These are phyloP conservation scores for Busseola fusca DNA, from an alignment of 2,888 invertebrate genomes.

Conservation along the genomic window DNA sequence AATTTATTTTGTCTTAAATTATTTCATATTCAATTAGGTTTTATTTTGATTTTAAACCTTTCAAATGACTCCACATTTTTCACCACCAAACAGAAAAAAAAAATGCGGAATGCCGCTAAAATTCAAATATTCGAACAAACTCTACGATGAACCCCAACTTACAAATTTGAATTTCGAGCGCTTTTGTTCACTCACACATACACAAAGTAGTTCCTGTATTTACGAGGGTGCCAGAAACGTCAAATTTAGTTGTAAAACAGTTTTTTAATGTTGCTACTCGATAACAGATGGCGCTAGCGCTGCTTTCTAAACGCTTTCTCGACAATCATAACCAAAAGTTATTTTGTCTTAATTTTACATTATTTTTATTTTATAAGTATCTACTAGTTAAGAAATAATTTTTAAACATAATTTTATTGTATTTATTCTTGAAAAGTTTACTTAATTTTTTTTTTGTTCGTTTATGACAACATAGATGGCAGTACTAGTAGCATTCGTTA, in stretches of 20 bases:
- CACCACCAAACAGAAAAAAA: not conserved
- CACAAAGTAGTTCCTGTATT: slow-evolving; percentile 50
- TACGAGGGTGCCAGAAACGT: slow-evolving; percentile 59
- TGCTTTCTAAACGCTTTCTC: not conserved
- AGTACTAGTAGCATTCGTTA: slow-evolving; percentile 59
- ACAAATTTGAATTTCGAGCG: slow-evolving; percentile 76
- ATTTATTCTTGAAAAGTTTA: not conserved
- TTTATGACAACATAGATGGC: slow-evolving; percentile 71
- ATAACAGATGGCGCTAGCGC: slow-evolving; percentile 75
- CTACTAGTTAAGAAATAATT: not conserved
- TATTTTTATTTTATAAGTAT: too few relatives aligned
- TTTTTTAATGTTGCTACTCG: slow-evolving; percentile 66
- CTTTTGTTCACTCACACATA: slow-evolving; percentile 76
- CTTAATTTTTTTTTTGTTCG: not conserved
- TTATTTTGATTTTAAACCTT: not conserved
- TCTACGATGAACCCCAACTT: slow-evolving; percentile 12
- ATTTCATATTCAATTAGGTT: not conserved
- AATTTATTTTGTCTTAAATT: not conserved
- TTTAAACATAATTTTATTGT: not conserved
- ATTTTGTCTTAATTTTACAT: not conserved
- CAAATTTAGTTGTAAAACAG: slow-evolving; percentile 74
- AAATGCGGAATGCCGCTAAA: slow-evolving; percentile 12
- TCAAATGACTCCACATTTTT: not conserved
- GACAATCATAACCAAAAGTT: not conserved
- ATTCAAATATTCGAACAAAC: slow-evolving; percentile 33